Evolutionary conservation across 2,888 invertebrate genomes (phyloP).

Genomic region (Nemurella pictetii): DNA sequence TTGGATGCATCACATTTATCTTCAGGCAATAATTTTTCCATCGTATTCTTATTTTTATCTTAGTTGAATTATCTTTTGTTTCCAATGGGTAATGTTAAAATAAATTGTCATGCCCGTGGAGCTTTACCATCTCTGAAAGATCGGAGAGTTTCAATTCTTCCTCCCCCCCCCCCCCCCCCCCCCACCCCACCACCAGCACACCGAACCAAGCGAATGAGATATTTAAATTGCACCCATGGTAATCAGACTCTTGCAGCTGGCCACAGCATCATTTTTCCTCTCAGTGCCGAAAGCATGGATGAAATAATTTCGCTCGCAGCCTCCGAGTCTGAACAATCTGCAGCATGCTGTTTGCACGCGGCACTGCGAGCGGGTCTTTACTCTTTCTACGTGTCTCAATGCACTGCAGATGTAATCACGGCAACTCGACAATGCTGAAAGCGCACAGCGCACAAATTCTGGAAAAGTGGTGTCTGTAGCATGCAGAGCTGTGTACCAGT

Average conservation of each 20-base stretch:
- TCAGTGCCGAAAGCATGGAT: too few relatives aligned
- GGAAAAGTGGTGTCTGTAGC: too few relatives aligned
- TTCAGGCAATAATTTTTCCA: neutral
- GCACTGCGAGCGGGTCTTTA: neutral
- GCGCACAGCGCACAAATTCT: too few relatives aligned
- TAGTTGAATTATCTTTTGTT: neutral
- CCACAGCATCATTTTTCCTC: neutral
- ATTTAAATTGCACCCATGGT: neutral
- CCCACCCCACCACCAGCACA: too few relatives aligned
- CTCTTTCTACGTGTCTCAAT: neutral
- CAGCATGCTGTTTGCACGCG: neutral
- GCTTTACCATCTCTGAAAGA: neutral
- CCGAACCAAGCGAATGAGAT: neutral
- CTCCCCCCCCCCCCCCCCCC: neutral
- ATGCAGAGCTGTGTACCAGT: neutral
- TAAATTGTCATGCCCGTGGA: neutral
- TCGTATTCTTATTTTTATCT: neutral
- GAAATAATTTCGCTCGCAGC: too few relatives aligned
- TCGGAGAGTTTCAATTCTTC: neutral
- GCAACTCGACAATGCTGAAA: neutral
- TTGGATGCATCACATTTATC: neutral
- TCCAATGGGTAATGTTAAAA: neutral
- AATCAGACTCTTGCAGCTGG: neutral
- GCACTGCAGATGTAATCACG: slow-evolving; percentile 5
- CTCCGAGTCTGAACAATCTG: neutral